Evolutionary conservation across 2,797 vertebrate genomes (phyloP).

Genomic region (Centropyge bicolor): DNA sequence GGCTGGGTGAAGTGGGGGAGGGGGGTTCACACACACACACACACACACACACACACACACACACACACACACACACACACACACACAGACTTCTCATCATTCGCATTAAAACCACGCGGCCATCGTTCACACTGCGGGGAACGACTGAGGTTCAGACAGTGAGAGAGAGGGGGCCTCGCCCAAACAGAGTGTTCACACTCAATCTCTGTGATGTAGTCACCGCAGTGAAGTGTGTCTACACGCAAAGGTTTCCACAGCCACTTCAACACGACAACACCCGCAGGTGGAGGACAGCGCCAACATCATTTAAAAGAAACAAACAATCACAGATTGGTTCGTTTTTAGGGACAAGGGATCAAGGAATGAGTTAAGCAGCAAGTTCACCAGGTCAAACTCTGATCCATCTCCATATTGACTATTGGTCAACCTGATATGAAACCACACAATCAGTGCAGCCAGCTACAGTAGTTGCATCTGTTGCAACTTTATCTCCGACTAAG

Average conservation of each 20-base stretch:
- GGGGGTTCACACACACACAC: constrained; percentile 62
- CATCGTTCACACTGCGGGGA: constrained; percentile 69
- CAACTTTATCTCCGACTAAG: constrained; percentile 28
- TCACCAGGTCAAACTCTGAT: neutral
- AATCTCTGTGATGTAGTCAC: constrained; percentile 47
- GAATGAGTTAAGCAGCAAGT: neutral
- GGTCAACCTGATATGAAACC: constrained; percentile 14
- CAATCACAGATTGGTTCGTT: neutral
- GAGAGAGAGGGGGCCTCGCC: constrained; percentile 34
- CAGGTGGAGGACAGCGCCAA: constrained; percentile 49
- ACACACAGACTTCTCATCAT: constrained; percentile 70
- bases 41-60: constrained; percentile 57
- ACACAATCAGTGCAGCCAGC: constrained; percentile 16
- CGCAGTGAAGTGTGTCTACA: constrained; percentile 13
- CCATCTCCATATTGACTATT: constrained; percentile 1
- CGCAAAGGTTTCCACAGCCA: constrained; percentile 43
- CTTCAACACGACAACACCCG: constrained; percentile 58
- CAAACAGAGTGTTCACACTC: constrained; percentile 51
- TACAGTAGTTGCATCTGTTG: constrained; percentile 23
- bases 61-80: constrained; percentile 55
- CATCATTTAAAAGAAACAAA: neutral
- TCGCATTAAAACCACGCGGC: constrained; percentile 69
- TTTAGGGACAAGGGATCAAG: neutral
- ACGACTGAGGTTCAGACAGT: constrained; percentile 67
- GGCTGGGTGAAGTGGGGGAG: constrained; percentile 62